Conservation (phyloP, 2,888 invertebrate genomes). For the Conops quadrifasciatus region DNA sequence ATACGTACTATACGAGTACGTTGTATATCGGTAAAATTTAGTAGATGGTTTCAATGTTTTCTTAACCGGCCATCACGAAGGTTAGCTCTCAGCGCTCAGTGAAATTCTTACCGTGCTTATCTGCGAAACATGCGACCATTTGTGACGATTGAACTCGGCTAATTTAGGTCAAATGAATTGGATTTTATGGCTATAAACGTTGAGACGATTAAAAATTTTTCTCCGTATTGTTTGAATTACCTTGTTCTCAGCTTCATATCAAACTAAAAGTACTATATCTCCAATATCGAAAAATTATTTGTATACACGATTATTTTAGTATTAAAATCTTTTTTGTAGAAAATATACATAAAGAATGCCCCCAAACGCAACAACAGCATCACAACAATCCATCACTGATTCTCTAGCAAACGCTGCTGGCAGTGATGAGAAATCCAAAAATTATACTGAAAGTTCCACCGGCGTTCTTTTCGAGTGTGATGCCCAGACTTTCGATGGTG, state of each 20-base stretch:
- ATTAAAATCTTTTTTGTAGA: constrained; percentile 18
- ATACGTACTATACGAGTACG: no score
- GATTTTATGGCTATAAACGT: not conserved
- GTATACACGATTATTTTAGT: no score
- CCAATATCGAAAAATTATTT: no score
- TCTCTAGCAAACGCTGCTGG: constrained; percentile 52
- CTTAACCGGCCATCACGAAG: no score
- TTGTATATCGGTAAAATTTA: no score
- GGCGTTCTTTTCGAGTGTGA: constrained; percentile 74
- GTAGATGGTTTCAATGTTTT: no score
- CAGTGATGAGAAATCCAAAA: constrained; percentile 52
- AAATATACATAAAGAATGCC: constrained; percentile 65
- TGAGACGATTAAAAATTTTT: not conserved
- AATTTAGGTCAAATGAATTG: not conserved
- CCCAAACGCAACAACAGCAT: constrained; percentile 69
- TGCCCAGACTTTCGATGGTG: constrained; percentile 72
- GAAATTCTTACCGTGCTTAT: no score
- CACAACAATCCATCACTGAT: constrained; percentile 61
- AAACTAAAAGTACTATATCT: no score
- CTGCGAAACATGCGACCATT: no score
- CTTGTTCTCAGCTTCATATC: no score
- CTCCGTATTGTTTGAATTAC: not conserved
- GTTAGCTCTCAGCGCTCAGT: no score
- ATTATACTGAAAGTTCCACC: constrained; percentile 61
- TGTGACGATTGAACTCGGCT: no score